Conservation (phyloP, 2,113 vertebrate species). For the Pongo abelii region DNA sequence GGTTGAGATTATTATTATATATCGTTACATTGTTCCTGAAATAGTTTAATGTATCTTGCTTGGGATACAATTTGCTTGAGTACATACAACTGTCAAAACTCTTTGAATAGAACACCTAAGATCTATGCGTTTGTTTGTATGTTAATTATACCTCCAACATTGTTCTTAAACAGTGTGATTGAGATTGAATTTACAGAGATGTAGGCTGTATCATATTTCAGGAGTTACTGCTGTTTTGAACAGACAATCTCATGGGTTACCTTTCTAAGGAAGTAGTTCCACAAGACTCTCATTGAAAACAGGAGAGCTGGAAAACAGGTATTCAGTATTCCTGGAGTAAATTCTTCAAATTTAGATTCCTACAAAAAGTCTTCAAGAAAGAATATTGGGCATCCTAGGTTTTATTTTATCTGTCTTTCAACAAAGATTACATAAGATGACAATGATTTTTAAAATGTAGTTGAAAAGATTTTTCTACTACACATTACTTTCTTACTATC, state of each 20-base stretch:
- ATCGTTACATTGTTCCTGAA: no score
- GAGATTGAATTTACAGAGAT: no score
- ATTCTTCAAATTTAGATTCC: background rate
- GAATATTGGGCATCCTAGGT: background rate
- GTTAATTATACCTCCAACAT: no score
- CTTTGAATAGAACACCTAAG: no score
- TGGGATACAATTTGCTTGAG: no score
- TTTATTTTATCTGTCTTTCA: background rate
- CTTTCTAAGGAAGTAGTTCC: background rate
- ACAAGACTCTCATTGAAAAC: background rate
- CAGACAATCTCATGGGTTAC: background rate
- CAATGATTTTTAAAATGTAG: background rate
- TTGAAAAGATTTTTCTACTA: background rate
- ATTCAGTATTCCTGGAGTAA: background rate
- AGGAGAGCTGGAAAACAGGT: background rate
- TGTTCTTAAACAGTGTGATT: no score
- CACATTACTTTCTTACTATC: background rate
- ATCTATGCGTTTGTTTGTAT: no score
- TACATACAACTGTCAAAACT: no score
- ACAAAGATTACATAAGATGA: background rate
- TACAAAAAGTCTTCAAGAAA: background rate
- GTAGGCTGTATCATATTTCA: no score
- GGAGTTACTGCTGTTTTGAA: no score
- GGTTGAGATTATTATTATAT: no score
- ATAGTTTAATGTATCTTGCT: no score